A percentile compares a stretch with the other conserved stretches of the same genome.
Conservation (phyloP, 2,797 vertebrate genomes). For the Spea hammondii region DNA sequence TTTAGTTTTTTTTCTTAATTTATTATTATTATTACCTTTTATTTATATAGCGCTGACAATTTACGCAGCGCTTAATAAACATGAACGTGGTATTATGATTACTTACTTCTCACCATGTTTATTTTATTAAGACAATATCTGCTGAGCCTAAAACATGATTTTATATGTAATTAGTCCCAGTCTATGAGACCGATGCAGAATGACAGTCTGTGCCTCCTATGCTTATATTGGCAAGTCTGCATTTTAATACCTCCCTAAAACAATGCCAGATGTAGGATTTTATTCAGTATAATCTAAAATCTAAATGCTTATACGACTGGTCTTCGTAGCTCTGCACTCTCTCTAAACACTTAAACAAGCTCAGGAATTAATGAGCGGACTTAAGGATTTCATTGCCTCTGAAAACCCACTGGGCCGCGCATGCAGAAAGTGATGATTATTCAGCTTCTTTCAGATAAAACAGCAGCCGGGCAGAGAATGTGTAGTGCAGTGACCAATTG, state of each 20-base stretch:
- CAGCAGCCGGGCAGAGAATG: constrained; percentile 41
- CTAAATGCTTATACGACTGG: constrained; percentile 4
- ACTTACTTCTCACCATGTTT: no score
- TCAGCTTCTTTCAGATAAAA: constrained; percentile 42
- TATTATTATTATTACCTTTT: no score
- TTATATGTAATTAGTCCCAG: no score
- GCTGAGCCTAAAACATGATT: no score
- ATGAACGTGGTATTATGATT: no score
- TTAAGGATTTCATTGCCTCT: constrained; percentile 34
- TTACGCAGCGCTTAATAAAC: no score
- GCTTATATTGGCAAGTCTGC: no score
- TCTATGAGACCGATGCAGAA: no score
- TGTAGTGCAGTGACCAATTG: constrained; percentile 41
- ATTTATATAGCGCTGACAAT: no score
- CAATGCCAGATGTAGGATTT: constrained; percentile 11
- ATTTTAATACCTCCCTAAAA: constrained; percentile 1
- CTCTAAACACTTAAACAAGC: constrained; percentile 23
- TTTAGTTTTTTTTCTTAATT: no score
- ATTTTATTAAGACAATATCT: no score
- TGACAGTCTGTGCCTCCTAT: no score
- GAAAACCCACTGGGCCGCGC: constrained; percentile 53
- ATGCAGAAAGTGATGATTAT: constrained; percentile 58
- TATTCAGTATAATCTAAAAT: constrained; percentile 12
- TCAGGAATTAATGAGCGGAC: constrained; percentile 55
- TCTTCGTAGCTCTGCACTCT: constrained; percentile 11